Conservation (phyloP, 2,888 invertebrate genomes). For the Merodon equestris region DNA sequence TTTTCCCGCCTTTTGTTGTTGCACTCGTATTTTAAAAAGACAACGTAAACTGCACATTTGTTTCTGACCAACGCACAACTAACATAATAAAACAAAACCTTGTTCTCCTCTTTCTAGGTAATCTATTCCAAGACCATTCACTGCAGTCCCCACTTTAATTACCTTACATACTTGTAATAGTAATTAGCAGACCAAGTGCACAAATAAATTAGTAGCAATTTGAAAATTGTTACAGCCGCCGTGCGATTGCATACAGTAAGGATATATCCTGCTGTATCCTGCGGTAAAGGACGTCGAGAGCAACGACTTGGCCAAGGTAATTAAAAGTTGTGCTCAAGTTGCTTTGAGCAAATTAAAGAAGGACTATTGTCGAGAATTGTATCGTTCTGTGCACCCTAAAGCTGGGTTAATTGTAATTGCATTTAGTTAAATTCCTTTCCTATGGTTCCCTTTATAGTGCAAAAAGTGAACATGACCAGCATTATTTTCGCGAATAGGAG, state of each 20-base stretch:
- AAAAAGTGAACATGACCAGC: too few relatives aligned
- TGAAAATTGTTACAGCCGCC: constrained; percentile 13
- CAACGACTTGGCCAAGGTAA: constrained; percentile 10
- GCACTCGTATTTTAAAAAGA: too few relatives aligned
- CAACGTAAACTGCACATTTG: background rate
- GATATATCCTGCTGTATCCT: background rate
- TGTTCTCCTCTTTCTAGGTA: too few relatives aligned
- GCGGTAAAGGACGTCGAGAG: too few relatives aligned
- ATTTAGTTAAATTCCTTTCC: too few relatives aligned
- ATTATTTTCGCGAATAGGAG: too few relatives aligned
- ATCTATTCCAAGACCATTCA: background rate
- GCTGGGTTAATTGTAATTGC: too few relatives aligned
- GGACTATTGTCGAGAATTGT: background rate
- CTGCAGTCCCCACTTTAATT: background rate
- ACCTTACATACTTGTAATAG: background rate
- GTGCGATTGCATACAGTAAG: background rate
- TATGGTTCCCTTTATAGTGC: too few relatives aligned
- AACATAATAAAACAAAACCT: too few relatives aligned
- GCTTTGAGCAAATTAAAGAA: background rate
- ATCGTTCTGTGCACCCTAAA: too few relatives aligned
- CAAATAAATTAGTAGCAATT: constrained; percentile 31
- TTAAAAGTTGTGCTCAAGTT: background rate
- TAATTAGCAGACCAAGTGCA: constrained; percentile 45
- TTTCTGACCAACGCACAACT: background rate
- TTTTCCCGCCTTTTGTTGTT: too few relatives aligned